Evolutionary conservation across 2,797 vertebrate genomes (phyloP).

Genomic region (Psittacula echo): DNA sequence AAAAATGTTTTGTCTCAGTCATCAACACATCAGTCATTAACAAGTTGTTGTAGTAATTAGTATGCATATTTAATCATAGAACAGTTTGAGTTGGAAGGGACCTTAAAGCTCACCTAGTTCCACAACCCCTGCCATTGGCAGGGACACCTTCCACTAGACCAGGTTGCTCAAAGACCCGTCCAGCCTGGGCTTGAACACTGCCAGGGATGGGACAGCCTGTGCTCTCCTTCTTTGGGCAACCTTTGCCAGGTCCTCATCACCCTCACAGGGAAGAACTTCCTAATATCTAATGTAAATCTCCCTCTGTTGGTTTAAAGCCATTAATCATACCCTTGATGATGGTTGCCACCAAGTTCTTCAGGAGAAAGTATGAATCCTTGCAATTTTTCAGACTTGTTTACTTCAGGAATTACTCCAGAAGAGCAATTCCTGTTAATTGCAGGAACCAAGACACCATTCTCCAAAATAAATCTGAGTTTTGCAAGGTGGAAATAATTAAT

Average conservation of each 20-base stretch:
- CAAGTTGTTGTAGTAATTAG: neutral
- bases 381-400: neutral
- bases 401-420: neutral
- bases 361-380: neutral
- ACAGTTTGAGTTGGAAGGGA: neutral
- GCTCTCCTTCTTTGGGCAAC: neutral
- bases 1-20: neutral
- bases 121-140: neutral
- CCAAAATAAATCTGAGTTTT: accelerated
- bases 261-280: neutral
- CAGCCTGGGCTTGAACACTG: neutral
- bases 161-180: neutral
- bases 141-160: neutral
- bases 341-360: neutral
- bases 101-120: neutral
- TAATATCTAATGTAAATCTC: neutral
- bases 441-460: neutral
- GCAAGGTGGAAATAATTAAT: neutral
- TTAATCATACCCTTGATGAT: neutral
- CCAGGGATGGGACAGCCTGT: neutral
- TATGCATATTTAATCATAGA: neutral
- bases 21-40: neutral
- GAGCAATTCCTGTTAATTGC: neutral
- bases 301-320: neutral
- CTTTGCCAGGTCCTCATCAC: neutral